A percentile compares a stretch with the other conserved stretches of the same genome.
Conservation (phyloP, 2,888 invertebrate genomes). For the Nebria brevicollis region DNA sequence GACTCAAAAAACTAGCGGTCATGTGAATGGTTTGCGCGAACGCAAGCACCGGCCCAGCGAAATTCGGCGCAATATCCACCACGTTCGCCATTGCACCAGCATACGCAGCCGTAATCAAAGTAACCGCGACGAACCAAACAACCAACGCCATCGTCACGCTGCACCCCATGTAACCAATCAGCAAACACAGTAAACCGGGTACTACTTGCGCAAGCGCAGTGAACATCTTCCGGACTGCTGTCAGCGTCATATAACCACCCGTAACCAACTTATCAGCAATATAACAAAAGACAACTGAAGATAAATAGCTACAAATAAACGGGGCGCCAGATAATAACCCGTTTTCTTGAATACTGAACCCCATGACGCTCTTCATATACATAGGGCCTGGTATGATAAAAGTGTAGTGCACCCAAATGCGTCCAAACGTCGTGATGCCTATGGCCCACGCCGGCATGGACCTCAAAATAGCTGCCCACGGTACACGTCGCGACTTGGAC, state of each 20-base stretch:
- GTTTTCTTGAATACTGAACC: conserved; percentile 76
- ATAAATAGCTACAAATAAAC: conserved; percentile 75
- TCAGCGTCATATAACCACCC: conserved; percentile 68
- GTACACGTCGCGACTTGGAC: conserved; percentile 66
- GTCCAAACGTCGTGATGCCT: conserved; percentile 77
- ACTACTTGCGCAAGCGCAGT: conserved; percentile 77
- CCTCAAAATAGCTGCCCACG: conserved; percentile 72
- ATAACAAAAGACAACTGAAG: conserved; percentile 77
- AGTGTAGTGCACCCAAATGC: conserved; percentile 79
- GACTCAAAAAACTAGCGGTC: conserved; percentile 77
- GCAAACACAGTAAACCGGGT: conserved; percentile 71
- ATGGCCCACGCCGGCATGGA: conserved; percentile 77
- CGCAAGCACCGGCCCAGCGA: conserved; percentile 77
- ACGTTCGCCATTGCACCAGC: conserved; percentile 82
- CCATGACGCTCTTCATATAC: conserved; percentile 76
- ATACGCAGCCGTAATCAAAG: conserved; percentile 76
- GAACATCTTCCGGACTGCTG: conserved; percentile 74
- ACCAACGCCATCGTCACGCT: conserved; percentile 68
- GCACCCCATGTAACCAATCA: conserved; percentile 73
- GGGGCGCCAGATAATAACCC: conserved; percentile 75
- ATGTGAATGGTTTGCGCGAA: conserved; percentile 83
- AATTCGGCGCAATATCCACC: conserved; percentile 82
- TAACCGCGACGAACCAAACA: conserved; percentile 76
- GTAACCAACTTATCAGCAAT: conserved; percentile 72
- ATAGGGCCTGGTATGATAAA: conserved; percentile 77